Base-by-base conservation (phyloP, 2,797 vertebrate species). In the Gymnoscopelus braueri region DNA sequence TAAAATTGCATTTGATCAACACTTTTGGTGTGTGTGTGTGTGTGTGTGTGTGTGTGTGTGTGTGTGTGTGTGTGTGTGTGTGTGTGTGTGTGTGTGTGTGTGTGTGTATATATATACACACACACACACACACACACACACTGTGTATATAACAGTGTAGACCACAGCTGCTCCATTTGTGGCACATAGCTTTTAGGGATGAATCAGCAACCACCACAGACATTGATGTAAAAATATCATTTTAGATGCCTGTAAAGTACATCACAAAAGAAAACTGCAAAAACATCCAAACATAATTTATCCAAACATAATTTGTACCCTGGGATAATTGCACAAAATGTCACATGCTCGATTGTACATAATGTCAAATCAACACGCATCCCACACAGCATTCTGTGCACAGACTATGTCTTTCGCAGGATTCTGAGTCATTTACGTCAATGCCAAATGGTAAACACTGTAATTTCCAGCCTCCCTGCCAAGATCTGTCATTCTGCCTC, bases 251-350 rank as follows among this genome's bases (percentile, higher is more conserved):
- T 49, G 63, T 56, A 57, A 73, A 72, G 69, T 63, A 84, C 78
- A 87, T 83, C 61, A 77, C 47, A 63, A 72, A 78, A 74, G 56
- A 76, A 81, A 71, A 64, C 19, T 10, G 39, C 2, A 44, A 29
- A 29, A 44, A 44, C 39, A 9, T 44, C 39, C 39, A 44, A 77
- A 69, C 49, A 75, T 44, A 63, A 79, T 79, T 74, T 73, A 58
- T 80, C 68, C 4, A 5, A 71, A 62, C 69, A 84, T 82, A 84
- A 85, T 84, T 84, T 85, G 80, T 67, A 84, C 74, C 74, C 63
- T 82, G 63, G 56, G 79, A 88, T 90, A 90, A 92, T 88, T 90
- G 82, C 81, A 74, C 76, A 67, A 89, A 91, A 89, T 89, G 81
- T 87, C 86, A 87, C 79, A 73, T 84, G 23, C 63, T 65, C 53